Evolutionary conservation across 2,113 vertebrate genomes (phyloP), one percentile per base, ranked within the genome.

Genomic region (Antidorcas marsupialis): DNA sequence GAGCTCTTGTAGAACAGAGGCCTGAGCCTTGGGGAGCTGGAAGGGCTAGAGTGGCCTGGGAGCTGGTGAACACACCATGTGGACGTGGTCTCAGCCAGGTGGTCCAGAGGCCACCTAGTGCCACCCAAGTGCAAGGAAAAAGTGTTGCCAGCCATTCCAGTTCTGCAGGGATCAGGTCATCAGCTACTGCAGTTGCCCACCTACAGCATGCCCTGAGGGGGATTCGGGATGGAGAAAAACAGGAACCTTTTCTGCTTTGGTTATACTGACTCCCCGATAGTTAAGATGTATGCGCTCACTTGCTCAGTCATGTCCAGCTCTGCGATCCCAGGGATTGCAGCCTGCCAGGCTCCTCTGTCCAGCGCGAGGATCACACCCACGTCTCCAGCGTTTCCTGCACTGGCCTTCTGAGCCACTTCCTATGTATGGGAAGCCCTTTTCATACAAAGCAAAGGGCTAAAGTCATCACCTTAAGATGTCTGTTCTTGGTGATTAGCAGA

Each of bases 41-140:
- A 50, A 62, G 45, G 45, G 9, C 45, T 0, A 19, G 27, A 7
- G 16, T 14, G 71, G 39, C 43, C 28, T 23, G 43, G 52, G 27
- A 23, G 19, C 6, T 7, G 21, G 5, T 6, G 3, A 33, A 23
- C 4, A 11, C 7, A 33, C 27, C 2, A 1, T 19, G 10, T 3
- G 1, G 45, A 45, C 2, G 11, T 11, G 19, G 89, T 8, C 45
- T 82, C 86, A 53, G 55, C 15, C 25, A 27, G 39, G 39, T 6
- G 50, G 14, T n/a, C 71, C 50, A 30, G 45, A 83, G 23, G 43
- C 19, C 62, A 19, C 36, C 14, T 30, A 57, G 33, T 30, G 45
- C 67, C 45, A 50, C 4, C 52, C 83, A 60, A 21, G 52, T 25
- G 33, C 12, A 55, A 55, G n/a, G 21, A 25, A 9, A 55, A 27